phyloP scores from a whole-genome alignment of 2,113 vertebrate genomes.

The Bos javanicus region DNA sequence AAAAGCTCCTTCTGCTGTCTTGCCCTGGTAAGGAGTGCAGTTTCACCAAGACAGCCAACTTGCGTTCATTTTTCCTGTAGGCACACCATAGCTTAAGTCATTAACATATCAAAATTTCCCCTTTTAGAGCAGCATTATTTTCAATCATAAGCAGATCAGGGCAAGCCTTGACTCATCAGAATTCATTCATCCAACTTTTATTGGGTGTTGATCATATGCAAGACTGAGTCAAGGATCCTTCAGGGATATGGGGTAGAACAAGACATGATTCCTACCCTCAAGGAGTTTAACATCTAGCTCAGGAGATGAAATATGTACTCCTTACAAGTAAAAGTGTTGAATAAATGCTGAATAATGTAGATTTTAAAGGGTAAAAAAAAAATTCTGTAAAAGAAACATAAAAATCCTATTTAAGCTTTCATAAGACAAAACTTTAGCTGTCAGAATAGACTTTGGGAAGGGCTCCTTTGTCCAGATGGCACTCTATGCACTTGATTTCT shows the following conservation, averaged over 20 bases:
- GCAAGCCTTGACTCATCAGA: background rate
- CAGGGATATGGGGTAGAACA: background rate
- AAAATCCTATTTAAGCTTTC: background rate
- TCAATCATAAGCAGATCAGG: background rate
- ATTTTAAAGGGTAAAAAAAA: background rate
- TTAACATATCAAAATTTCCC: slow-evolving; percentile 28
- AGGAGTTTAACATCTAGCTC: slow-evolving; percentile 4
- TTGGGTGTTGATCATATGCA: background rate
- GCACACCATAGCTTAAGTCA: background rate
- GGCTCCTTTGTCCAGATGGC: background rate
- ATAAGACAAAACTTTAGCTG: background rate
- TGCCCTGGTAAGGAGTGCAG: background rate
- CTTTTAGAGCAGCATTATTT: background rate
- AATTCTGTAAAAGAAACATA: background rate
- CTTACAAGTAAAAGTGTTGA: background rate
- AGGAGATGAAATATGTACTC: background rate
- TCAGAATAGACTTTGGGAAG: background rate
- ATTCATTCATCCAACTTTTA: slow-evolving; percentile 44
- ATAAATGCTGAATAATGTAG: background rate
- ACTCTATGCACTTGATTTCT: background rate
- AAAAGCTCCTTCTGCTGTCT: background rate
- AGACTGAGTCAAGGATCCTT: background rate
- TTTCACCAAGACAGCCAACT: background rate
- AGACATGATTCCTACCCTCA: background rate
- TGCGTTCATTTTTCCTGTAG: background rate